Base-by-base conservation (phyloP, 2,888 invertebrate species). In the Atethmia centrago region DNA sequence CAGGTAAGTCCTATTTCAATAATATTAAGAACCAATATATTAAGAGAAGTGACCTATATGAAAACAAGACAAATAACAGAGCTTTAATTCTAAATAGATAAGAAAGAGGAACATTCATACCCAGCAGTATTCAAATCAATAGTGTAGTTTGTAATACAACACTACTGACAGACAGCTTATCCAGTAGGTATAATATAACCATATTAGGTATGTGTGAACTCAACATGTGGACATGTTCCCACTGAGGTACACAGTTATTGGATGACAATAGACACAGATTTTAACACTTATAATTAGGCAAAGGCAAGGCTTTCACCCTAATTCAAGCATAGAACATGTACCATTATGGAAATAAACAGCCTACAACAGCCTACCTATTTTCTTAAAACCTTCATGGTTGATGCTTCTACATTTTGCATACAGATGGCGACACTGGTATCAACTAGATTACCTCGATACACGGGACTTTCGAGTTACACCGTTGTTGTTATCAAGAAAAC, bases 351-450 rank as follows among this genome's bases (percentile, higher is more conserved):
- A 55, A 5, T 56, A 12, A 3, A 19, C 7, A 71, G n/a, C 28
- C 12, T n/a, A 25, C 19, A 67, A 25, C 19, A 67, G 9, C 9
- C 31, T 53, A 31, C 42, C 42, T 62, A 36, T 63, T 67, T 70
- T 14, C 8, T 2, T 21, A 65, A 0, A 80, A 83, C 69, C 70
- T 68, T 61, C 49, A 62, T 31, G 28, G 53, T 63, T 55, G 25
- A 1, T 47, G 21, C 0, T 83, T 79, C 28, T 25, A 19, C 4
- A 51, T 49, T 36, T 55, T 4, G 14, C 36, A 12, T 19, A 51
- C 12, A 82, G 81, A 76, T 80, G 84, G 81, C 84, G 84, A n/a
- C 71, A 82, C 84, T 36, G 36, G 65, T 28, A 8, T 14, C 36
- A 21, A 14, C 59, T 3, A 28, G 25, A n/a, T 19, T 42, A 42